These are phyloP conservation scores for Galerucella nymphaeae DNA, from an alignment of 2,888 invertebrate species.

Conservation along the genomic window DNA sequence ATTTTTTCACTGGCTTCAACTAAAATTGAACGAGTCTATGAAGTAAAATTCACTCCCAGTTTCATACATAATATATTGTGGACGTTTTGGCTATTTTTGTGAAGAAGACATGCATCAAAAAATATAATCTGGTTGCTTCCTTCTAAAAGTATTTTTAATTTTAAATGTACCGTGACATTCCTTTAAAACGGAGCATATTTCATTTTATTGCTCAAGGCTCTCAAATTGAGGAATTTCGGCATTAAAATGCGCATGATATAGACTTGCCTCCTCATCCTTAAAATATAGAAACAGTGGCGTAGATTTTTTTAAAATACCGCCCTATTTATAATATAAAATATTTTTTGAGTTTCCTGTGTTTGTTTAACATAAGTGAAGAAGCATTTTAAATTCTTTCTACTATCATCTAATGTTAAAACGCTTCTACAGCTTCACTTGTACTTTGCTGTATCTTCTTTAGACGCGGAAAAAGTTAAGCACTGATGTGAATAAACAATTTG, in stretches of 20 bases:
- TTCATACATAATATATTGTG: background rate
- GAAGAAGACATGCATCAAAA: background rate
- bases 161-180: slow-evolving; percentile 11
- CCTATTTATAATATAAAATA: no score
- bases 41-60: no score
- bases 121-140: background rate
- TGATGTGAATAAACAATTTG: no score
- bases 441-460: no score
- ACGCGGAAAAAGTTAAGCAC: no score
- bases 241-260: slow-evolving; percentile 6
- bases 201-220: slow-evolving; percentile 10
- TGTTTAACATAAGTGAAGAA: no score
- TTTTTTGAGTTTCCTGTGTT: no score
- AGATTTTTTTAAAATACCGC: background rate
- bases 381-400: no score
- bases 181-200: slow-evolving; percentile 1
- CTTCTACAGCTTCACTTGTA: no score
- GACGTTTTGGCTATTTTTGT: background rate
- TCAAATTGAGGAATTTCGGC: slow-evolving; percentile 11
- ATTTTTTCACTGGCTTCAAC: no score
- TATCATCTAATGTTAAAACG: no score
- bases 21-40: no score
- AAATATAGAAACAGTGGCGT: slow-evolving; percentile 1
- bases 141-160: slow-evolving; percentile 12
- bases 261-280: slow-evolving; percentile 3